phyloP scores from a whole-genome alignment of 2,888 invertebrate genomes.

The Anoncus sp. region DNA sequence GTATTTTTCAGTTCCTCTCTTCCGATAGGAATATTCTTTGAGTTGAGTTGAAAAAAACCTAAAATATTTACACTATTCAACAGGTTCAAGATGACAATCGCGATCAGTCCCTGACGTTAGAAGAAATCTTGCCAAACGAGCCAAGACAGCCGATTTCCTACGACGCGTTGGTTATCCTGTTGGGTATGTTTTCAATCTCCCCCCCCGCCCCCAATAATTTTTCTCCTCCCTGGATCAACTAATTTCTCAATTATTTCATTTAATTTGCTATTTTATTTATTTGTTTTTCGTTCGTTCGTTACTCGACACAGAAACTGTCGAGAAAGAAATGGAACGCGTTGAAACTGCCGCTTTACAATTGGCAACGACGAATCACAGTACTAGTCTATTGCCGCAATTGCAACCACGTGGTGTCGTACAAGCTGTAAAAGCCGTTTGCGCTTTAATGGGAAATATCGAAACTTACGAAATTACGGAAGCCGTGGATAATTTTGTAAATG shows the following conservation, averaged over 20 bases:
- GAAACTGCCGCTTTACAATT: conserved; percentile 86
- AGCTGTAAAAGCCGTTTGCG: conserved; percentile 96
- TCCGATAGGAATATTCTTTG: neutral
- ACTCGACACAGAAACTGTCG: conserved; percentile 92
- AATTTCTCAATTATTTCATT: conserved; percentile 16
- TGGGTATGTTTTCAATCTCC: conserved; percentile 91
- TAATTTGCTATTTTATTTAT: neutral
- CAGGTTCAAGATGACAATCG: conserved; percentile 91
- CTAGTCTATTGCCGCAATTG: conserved; percentile 82
- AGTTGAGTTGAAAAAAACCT: neutral
- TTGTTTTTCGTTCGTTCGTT: conserved; percentile 62
- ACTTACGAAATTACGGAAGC: conserved; percentile 94
- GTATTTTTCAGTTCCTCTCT: neutral
- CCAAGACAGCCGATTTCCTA: conserved; percentile 90
- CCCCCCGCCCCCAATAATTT: no score
- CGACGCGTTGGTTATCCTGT: conserved; percentile 92
- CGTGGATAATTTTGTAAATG: conserved; percentile 87
- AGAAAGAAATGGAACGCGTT: conserved; percentile 91
- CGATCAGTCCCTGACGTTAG: conserved; percentile 89
- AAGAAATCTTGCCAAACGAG: conserved; percentile 92
- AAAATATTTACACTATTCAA: conserved; percentile 66
- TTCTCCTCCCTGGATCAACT: conserved; percentile 1
- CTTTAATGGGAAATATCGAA: conserved; percentile 94
- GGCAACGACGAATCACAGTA: conserved; percentile 79
- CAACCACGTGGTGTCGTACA: conserved; percentile 92